Evolutionary conservation across 2,113 vertebrate species (phyloP).

Genomic region (Silurus glanis): DNA sequence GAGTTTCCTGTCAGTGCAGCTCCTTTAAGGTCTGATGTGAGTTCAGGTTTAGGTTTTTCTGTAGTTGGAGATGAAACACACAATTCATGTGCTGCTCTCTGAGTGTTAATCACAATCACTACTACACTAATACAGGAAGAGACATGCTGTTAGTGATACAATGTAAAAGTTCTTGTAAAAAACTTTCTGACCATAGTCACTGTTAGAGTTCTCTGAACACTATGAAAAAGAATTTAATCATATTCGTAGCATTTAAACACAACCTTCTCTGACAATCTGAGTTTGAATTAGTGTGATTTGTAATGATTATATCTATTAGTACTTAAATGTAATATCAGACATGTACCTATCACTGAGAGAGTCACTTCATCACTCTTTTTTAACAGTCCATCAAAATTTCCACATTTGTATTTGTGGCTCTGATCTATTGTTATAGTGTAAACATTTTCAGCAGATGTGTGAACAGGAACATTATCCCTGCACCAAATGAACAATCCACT

Average conservation of each 20-base stretch:
- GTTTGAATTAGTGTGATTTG: not conserved
- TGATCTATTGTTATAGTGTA: not conserved
- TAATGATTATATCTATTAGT: not conserved
- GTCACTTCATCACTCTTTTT: constrained; percentile 6
- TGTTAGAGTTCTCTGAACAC: too few species aligned
- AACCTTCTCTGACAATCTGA: not conserved
- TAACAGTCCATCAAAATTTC: rapidly evolving
- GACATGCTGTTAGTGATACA: too few species aligned
- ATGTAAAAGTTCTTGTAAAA: too few species aligned
- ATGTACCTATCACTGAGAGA: constrained; percentile 23
- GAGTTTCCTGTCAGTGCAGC: too few species aligned
- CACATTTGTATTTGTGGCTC: not conserved
- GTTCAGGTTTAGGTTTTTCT: too few species aligned
- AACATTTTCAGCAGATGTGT: not conserved
- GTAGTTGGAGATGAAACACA: too few species aligned
- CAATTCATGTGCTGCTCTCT: too few species aligned
- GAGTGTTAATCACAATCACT: too few species aligned
- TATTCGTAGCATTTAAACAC: not conserved
- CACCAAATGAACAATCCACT: not conserved
- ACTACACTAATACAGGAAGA: too few species aligned
- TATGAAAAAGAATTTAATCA: too few species aligned
- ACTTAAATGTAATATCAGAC: not conserved
- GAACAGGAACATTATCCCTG: not conserved
- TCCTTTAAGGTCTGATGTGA: too few species aligned
- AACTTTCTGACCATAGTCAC: too few species aligned